Percentiles rank a stretch among this genome's conserved stretches.
Conservation (phyloP, 1,140 invertebrate genomes). For the Plutomurus gul region DNA sequence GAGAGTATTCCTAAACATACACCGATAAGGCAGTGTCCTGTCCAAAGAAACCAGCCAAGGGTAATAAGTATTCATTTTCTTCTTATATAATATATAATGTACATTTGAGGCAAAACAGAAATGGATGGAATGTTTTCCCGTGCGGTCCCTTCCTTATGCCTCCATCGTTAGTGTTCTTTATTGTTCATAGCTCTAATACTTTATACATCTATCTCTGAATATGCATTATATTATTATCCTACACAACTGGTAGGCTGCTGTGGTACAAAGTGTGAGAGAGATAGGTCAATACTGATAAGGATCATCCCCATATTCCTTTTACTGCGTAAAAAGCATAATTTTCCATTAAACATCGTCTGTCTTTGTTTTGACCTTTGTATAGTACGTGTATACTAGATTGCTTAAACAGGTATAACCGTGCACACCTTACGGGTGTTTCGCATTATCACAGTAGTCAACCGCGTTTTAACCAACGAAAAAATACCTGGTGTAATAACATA, state of each 20-base stretch:
- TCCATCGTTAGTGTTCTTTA: background rate
- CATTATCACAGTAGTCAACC: conserved; percentile 17
- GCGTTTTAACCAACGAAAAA: background rate
- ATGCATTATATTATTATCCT: background rate
- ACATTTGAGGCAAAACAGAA: conserved; percentile 1
- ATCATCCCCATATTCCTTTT: background rate
- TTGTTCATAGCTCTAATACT: background rate
- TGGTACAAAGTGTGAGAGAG: background rate
- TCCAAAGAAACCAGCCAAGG: background rate
- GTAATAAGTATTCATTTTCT: background rate
- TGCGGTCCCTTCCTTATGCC: background rate
- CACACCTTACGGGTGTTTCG: background rate
- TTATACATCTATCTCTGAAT: too few species aligned
- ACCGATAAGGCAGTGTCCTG: background rate
- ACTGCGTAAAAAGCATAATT: background rate
- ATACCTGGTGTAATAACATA: conserved; percentile 9
- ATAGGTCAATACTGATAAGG: conserved; percentile 40
- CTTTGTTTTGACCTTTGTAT: background rate
- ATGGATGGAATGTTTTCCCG: background rate
- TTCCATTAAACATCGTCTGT: conserved; percentile 22
- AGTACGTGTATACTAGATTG: conserved; percentile 5
- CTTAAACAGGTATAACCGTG: too few species aligned
- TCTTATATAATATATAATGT: conserved; percentile 7
- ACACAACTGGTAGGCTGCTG: background rate
- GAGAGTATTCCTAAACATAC: background rate